These are phyloP conservation scores for Eueremaeus valkanovi DNA, from an alignment of 2,888 invertebrate species.

Conservation along the genomic window DNA sequence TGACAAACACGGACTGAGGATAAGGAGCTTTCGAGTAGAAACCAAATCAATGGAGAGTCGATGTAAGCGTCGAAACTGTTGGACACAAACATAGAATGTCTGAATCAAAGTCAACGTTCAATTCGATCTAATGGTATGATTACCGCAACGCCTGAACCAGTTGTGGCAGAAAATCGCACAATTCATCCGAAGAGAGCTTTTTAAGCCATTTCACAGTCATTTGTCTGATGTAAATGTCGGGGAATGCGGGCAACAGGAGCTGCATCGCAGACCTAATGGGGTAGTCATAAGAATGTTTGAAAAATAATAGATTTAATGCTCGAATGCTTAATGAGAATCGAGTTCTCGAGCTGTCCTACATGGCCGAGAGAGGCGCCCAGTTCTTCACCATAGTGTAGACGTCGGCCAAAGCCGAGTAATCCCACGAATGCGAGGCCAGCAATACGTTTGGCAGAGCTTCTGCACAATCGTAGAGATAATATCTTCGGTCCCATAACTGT, in stretches of 20 bases:
- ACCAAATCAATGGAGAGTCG: conserved; percentile 74
- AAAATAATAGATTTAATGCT: too few species aligned
- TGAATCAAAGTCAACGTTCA: background rate
- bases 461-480: conserved; percentile 77
- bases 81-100: too few species aligned
- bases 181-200: conserved; percentile 74
- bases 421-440: conserved; percentile 84
- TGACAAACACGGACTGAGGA: conserved; percentile 87
- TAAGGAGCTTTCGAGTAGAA: conserved; percentile 75
- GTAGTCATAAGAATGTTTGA: too few species aligned
- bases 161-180: conserved; percentile 88
- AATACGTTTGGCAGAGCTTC: conserved; percentile 77
- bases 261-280: too few species aligned
- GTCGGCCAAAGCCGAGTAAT: conserved; percentile 78
- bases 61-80: conserved; percentile 66
- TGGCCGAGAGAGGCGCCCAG: conserved; percentile 65
- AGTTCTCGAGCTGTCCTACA: too few species aligned
- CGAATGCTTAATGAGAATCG: too few species aligned
- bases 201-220: conserved; percentile 78
- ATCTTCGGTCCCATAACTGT: conserved; percentile 88
- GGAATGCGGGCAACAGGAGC: conserved; percentile 86
- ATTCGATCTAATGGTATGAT: too few species aligned
- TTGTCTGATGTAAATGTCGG: conserved; percentile 79
- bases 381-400: conserved; percentile 69
- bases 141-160: conserved; percentile 70